Conservation (phyloP, 2,888 invertebrate species). For the Ypsolopha sequella region DNA sequence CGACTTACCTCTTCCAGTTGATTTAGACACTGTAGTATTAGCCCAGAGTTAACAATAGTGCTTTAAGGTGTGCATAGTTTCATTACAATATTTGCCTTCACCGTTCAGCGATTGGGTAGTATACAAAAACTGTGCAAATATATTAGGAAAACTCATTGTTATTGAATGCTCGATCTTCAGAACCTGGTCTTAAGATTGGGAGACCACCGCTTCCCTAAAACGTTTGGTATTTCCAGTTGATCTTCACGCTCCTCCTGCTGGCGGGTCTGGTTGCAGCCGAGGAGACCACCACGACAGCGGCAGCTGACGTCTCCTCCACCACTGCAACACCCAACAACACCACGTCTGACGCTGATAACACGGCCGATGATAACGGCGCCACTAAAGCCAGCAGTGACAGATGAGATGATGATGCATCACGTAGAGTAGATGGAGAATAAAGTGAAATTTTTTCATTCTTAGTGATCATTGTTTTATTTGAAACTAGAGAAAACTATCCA, state of each 20-base stretch:
- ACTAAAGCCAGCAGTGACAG: neutral
- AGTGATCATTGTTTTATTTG: neutral
- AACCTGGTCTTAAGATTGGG: no score
- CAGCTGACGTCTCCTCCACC: slow-evolving; percentile 6
- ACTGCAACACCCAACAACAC: slow-evolving; percentile 2
- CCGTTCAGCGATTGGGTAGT: no score
- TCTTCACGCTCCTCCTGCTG: slow-evolving; percentile 11
- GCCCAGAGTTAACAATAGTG: no score
- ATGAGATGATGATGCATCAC: neutral
- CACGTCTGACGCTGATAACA: neutral
- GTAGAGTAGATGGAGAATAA: neutral
- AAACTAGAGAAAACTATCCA: neutral
- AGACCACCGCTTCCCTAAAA: no score
- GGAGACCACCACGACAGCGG: slow-evolving; percentile 7
- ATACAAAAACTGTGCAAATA: no score
- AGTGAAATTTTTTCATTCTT: neutral
- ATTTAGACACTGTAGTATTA: no score
- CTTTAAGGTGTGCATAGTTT: no score
- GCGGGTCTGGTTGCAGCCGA: slow-evolving; percentile 10
- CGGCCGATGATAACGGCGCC: neutral
- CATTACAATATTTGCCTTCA: no score
- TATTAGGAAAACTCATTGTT: no score
- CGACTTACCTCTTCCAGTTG: no score
- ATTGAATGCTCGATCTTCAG: no score
- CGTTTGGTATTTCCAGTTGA: slow-evolving; percentile 9